phyloP scores from a whole-genome alignment of 2,113 vertebrate genomes.

The Melanerpes aurifrons region DNA sequence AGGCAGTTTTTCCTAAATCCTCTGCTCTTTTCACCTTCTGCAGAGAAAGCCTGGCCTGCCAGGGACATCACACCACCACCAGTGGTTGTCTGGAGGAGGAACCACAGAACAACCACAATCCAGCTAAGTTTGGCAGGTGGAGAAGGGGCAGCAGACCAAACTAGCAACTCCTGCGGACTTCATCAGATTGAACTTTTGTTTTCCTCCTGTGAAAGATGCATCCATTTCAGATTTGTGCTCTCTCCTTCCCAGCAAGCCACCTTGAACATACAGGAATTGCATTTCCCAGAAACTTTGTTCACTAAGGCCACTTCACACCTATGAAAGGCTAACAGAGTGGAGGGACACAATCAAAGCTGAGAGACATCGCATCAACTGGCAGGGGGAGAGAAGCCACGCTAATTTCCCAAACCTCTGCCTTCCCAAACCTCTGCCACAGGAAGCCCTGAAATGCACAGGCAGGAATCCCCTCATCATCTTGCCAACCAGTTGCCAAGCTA shows the following conservation, averaged over 20 bases:
- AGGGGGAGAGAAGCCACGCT: rapidly evolving
- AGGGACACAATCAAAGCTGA: not conserved
- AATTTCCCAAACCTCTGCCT: not conserved
- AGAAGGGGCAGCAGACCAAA: not conserved
- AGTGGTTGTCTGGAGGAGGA: not conserved
- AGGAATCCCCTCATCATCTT: not conserved
- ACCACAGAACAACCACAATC: not conserved
- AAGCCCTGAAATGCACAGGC: rapidly evolving
- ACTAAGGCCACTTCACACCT: not conserved
- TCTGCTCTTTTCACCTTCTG: not conserved
- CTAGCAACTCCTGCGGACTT: not conserved
- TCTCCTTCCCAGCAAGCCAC: not conserved
- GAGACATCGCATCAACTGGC: not conserved
- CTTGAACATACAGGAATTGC: rapidly evolving
- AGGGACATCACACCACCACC: not conserved
- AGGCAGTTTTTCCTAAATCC: not conserved
- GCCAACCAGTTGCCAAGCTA: not conserved
- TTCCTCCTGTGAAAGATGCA: not conserved
- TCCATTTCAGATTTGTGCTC: not conserved
- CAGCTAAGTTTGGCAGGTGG: not conserved
- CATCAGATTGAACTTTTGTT: not conserved
- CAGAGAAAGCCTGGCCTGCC: not conserved
- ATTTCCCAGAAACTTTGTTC: not conserved
- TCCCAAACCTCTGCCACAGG: not conserved
- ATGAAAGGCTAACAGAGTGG: not conserved